phyloP scores from a whole-genome alignment of 2,797 vertebrate species.

The Hippoglossus hippoglossus region DNA sequence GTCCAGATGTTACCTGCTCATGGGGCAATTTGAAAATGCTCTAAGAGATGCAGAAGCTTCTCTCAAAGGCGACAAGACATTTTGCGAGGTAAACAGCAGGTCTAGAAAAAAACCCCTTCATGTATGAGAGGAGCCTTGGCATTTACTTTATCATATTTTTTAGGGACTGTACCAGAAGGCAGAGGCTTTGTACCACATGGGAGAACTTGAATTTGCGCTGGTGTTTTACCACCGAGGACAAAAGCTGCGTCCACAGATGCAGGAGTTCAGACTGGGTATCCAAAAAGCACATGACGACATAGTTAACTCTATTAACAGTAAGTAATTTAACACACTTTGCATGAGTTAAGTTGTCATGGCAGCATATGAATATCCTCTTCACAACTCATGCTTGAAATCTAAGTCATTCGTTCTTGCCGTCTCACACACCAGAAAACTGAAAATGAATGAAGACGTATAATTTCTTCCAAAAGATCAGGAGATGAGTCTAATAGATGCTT shows the following conservation, averaged over 20 bases:
- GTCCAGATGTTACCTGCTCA: conserved; percentile 89
- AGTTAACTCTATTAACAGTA: conserved; percentile 90
- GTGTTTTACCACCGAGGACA: conserved; percentile 92
- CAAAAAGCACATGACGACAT: conserved; percentile 95
- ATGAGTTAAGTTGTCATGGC: background rate
- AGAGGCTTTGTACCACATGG: conserved; percentile 91
- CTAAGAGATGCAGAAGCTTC: conserved; percentile 91
- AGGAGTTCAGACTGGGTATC: conserved; percentile 91
- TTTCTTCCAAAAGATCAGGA: conserved; percentile 88
- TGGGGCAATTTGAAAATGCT: conserved; percentile 85
- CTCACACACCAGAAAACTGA: conserved; percentile 83
- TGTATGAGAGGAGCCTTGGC: background rate
- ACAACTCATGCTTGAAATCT: no score
- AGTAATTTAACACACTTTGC: conserved; percentile 54
- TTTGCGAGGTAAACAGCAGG: conserved; percentile 83
- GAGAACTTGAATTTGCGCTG: conserved; percentile 94
- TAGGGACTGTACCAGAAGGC: conserved; percentile 96
- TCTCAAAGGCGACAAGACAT: conserved; percentile 83
- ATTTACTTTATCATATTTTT: background rate
- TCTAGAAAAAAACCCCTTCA: no score
- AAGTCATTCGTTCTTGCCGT: conserved; percentile 75
- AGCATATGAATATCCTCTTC: background rate
- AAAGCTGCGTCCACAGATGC: conserved; percentile 87
- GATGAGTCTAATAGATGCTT: conserved; percentile 72
- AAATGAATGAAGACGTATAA: conserved; percentile 85